These are phyloP conservation scores for Pristionchus pacificus DNA, from an alignment of 1,140 invertebrate species.

Conservation along the genomic window DNA sequence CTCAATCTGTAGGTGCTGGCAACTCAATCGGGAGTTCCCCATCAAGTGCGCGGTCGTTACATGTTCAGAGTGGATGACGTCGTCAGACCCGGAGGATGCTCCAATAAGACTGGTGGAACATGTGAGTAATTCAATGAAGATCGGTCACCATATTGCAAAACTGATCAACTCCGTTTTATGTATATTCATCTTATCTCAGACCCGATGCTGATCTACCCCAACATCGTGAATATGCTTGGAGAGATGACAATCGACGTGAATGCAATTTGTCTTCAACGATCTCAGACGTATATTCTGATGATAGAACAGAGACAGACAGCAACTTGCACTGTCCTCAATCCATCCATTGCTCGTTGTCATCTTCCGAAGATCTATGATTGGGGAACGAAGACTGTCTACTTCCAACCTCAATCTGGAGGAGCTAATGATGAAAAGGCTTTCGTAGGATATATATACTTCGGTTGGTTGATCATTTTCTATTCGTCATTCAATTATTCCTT, in stretches of 20 bases:
- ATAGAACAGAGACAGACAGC: constrained; percentile 57
- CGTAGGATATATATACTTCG: constrained; percentile 57
- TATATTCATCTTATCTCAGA: constrained; percentile 33
- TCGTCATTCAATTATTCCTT: constrained; percentile 18
- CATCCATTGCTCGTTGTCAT: constrained; percentile 50
- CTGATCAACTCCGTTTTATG: not conserved
- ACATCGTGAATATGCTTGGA: constrained; percentile 57
- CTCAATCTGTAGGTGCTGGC: constrained; percentile 43
- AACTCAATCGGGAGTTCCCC: constrained; percentile 55
- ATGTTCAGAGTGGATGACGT: constrained; percentile 58
- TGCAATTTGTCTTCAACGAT: constrained; percentile 51
- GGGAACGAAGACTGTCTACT: constrained; percentile 57
- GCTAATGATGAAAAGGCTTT: constrained; percentile 57
- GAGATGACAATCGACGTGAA: constrained; percentile 57
- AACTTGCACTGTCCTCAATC: constrained; percentile 50
- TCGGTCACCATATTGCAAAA: too few species aligned
- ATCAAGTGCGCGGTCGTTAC: constrained; percentile 53
- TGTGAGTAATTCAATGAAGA: too few species aligned
- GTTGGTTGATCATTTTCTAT: constrained; percentile 23
- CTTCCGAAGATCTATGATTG: constrained; percentile 57
- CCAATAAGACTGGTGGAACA: constrained; percentile 57
- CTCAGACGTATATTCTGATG: constrained; percentile 56
- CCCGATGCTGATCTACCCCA: constrained; percentile 57
- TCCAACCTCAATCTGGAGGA: constrained; percentile 57
- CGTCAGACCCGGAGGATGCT: constrained; percentile 54